These are phyloP conservation scores for Astur gentilis DNA, from an alignment of 2,113 vertebrate genomes.

Conservation along the genomic window DNA sequence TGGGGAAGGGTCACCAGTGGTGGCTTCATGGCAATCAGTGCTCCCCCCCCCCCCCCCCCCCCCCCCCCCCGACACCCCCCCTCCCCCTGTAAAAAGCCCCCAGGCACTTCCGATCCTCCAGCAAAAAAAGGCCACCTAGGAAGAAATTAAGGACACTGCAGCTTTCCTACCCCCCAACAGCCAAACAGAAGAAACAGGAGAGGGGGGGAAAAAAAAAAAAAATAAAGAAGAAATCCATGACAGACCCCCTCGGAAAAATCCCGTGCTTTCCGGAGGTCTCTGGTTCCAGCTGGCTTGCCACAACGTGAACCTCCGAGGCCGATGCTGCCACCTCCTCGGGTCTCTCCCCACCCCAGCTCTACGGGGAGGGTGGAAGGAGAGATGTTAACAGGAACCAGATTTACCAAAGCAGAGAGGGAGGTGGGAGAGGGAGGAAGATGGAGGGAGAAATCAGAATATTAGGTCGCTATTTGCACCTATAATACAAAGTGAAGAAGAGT, in stretches of 20 bases:
- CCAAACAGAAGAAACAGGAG: neutral
- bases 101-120: too few relatives aligned
- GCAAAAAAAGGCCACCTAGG: too few relatives aligned
- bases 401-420: neutral
- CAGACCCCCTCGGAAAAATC: neutral
- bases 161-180: too few relatives aligned
- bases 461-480: constrained; percentile 71
- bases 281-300: neutral
- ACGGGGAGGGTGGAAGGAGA: neutral
- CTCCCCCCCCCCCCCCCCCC: too few relatives aligned
- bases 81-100: too few relatives aligned
- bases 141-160: too few relatives aligned
- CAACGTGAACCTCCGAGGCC: neutral
- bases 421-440: neutral
- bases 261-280: neutral
- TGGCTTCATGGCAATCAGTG: too few relatives aligned
- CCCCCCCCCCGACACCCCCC: too few relatives aligned
- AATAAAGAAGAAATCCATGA: neutral
- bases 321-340: neutral
- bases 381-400: neutral
- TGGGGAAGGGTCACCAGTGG: too few relatives aligned
- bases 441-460: neutral
- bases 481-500: constrained; percentile 75
- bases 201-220: neutral
- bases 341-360: neutral